These are phyloP conservation scores for Chironomus riparius DNA, from an alignment of 2,888 invertebrate genomes.

Conservation along the genomic window DNA sequence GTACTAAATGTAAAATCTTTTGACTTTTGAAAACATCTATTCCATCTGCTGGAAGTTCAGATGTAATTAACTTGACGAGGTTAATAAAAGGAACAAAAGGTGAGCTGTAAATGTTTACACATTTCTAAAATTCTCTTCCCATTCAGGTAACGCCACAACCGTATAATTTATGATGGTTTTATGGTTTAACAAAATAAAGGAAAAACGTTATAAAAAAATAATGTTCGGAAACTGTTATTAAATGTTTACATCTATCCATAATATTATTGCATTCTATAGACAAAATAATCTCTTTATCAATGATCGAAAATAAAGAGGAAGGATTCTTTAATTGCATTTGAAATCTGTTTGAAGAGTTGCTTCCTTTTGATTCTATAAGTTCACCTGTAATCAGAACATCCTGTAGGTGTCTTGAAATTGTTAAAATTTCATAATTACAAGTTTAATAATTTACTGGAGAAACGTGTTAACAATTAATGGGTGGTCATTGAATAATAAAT, in stretches of 20 bases:
- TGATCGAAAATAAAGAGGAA: background rate
- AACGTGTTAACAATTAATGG: background rate
- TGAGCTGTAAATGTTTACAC: conserved; percentile 10
- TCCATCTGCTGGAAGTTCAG: too few relatives aligned
- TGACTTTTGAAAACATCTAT: too few relatives aligned
- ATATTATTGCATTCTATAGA: background rate
- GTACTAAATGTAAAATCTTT: too few relatives aligned
- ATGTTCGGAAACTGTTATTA: background rate
- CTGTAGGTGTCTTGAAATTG: background rate
- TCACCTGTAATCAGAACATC: background rate
- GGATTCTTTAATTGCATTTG: background rate
- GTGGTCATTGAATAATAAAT: conserved; percentile 1
- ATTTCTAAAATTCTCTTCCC: background rate
- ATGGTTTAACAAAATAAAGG: background rate
- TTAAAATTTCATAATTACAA: background rate
- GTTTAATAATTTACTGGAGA: background rate
- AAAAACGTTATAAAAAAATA: background rate
- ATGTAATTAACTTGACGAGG: too few relatives aligned
- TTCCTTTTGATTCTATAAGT: background rate
- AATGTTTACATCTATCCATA: background rate
- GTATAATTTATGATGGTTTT: conserved; percentile 6
- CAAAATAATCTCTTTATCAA: background rate
- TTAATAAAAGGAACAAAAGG: background rate
- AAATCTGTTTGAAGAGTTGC: background rate
- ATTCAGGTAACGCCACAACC: background rate